Evolutionary conservation across 2,113 vertebrate species (phyloP), one percentile per base, ranked within the genome.

Genomic region (Oreochromis aureus): DNA sequence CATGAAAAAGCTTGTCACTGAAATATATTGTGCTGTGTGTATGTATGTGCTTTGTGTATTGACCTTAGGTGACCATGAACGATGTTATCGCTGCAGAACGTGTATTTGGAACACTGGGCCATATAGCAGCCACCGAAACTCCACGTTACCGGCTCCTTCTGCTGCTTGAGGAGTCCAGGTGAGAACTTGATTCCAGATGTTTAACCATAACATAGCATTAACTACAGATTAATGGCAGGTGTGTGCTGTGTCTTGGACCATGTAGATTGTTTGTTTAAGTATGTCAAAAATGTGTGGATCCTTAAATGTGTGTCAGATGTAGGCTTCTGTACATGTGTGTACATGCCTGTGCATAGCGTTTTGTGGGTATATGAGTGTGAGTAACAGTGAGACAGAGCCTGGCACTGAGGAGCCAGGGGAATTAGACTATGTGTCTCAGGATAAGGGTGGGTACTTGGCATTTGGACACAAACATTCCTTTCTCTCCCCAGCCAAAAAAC

Each of bases 111-210:
- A 96, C 98, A 51, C 91, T 99, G 88, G 98, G 98, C 10, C 97
- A 97, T 1, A 96, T 99, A 39, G 97, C 98, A n/a, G 97, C 98
- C 81, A 98, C 98, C 0, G 98, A 99, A 91, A 96, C 98, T 7
- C 98, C 98, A 0, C 97, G 96, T 41, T 98, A 97, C 78, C 97
- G 97, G 2, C 87, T 98, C 71, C 95, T 99, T 69, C 96, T 98
- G 2, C 95, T 98, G 46, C 92, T 99, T 51, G 98, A 98, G 81
- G 98, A 99, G 93, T 97, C 97, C 88, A 98, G 98, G 99, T 99
- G 95, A 96, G 86, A 71, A 32, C n/a, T 44, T 15, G 5, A 53
- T 54, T 22, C 22, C 32, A 24, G 16, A 76, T 32, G 55, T 69
- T 63, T 16, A 58, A 54, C 61, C 30, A 55, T 30, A 85, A 69